Evolutionary conservation across 2,888 invertebrate species (phyloP), one percentile per base, ranked within the genome.

Genomic region (Augiades crinisus): DNA sequence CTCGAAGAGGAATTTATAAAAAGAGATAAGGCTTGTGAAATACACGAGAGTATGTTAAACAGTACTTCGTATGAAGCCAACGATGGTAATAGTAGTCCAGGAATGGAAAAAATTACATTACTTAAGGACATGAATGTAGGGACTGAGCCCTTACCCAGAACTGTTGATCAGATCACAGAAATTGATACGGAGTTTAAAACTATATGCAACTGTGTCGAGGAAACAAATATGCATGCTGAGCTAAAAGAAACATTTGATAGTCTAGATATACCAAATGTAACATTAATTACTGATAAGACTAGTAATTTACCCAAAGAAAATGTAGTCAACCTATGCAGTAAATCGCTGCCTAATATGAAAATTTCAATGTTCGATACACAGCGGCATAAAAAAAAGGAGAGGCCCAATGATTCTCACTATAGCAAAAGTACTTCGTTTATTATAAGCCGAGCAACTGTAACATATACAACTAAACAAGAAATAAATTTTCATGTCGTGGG

Each of bases 251-350:
- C 67, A 36, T 86, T 76, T 61, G 88, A 86, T 63, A 80, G 70
- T 65, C 83, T 88, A 13, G 72, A 80, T 55, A 79, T 88, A 79
- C 88, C 88, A 67, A 82, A 86, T 70, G 78, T 88, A 47, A 78
- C 78, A 31, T 68, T 88, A 63, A 78, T 65, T 45, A 82, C 78
- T 58, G 82, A 80, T 57, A 82, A 71, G 60, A 36, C 13, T 30
- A 68, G 56, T 52, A 71, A 74, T 54, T 46, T 59, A 56, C 60
- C 67, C 62, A 81, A 73, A 72, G 72, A 72, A 24, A 67, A 72
- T 13, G 54, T 64, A 60, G 59, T 67, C 27, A 67, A 60, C 31
- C 58, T 75, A 36, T 62, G 66, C 51, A 72, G 68, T 61, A 63
- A 65, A 49, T 75, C 80, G 12, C 58, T 77, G 57, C 78, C 78